Percentiles rank a stretch among this genome's conserved stretches.
These are phyloP conservation scores for Peromyscus eremicus DNA, from an alignment of 2,797 vertebrate species.

Conservation along the genomic window DNA sequence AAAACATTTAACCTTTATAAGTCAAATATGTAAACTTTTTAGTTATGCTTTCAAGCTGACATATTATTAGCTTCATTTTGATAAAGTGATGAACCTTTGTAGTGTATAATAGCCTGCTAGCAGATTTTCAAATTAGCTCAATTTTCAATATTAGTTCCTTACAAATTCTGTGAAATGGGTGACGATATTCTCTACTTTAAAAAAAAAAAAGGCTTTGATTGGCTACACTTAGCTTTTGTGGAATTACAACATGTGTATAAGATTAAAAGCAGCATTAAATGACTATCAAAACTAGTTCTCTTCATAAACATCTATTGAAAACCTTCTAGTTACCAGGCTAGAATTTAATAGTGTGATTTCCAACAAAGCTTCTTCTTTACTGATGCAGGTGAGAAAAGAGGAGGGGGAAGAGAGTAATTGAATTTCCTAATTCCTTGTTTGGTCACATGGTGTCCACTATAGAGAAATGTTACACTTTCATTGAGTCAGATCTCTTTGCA, in stretches of 20 bases:
- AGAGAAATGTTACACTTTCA: neutral
- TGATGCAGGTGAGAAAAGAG: neutral
- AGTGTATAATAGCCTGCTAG: neutral
- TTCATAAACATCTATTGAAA: slow-evolving; percentile 19
- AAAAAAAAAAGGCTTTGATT: neutral
- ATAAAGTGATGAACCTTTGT: neutral
- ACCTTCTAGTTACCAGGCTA: neutral
- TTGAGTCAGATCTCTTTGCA: neutral
- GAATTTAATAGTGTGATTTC: neutral
- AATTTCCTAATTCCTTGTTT: neutral
- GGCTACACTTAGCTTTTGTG: neutral
- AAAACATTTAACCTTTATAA: neutral
- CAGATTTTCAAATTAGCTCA: neutral
- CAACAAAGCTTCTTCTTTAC: neutral
- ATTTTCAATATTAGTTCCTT: slow-evolving; percentile 24
- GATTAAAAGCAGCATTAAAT: slow-evolving; percentile 5
- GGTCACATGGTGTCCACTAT: neutral
- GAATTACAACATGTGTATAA: neutral
- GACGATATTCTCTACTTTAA: neutral
- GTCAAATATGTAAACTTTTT: slow-evolving; percentile 50
- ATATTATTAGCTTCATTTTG: slow-evolving; percentile 3
- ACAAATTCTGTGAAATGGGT: neutral
- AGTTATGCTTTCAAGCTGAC: slow-evolving; percentile 11
- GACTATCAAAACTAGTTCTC: neutral
- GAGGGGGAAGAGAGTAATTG: neutral